phyloP scores from a whole-genome alignment of 35 echinoderm and acorn worm species.

The Apostichopus californicus region DNA sequence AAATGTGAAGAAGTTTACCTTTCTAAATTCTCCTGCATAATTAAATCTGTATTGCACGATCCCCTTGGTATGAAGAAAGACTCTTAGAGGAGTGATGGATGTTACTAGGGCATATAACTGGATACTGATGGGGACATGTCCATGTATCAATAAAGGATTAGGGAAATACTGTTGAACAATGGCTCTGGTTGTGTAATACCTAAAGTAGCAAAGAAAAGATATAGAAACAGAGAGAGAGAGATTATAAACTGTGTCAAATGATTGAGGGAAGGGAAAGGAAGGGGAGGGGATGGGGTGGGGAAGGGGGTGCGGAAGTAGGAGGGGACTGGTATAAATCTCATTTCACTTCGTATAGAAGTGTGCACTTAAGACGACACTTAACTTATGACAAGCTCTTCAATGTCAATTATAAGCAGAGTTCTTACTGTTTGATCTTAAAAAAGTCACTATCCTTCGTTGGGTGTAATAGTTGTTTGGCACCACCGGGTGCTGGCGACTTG shows the following conservation, averaged over 20 bases:
- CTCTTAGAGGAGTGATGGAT: constrained; percentile 78
- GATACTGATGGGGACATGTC: constrained; percentile 71
- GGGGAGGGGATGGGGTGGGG: too few relatives aligned
- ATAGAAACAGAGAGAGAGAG: not conserved
- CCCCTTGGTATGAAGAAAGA: constrained; percentile 87
- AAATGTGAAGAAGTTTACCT: constrained; percentile 40
- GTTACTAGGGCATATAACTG: constrained; percentile 84
- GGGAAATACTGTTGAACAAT: constrained; percentile 89
- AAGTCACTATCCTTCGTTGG: constrained; percentile 93
- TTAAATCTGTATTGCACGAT: constrained; percentile 88
- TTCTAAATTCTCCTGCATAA: constrained; percentile 83
- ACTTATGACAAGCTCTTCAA: too few relatives aligned
- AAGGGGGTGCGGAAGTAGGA: too few relatives aligned
- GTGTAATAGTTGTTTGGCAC: constrained; percentile 86
- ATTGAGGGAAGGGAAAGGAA: too few relatives aligned
- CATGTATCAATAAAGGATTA: constrained; percentile 82
- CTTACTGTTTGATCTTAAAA: constrained; percentile 71
- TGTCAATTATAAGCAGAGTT: too few relatives aligned
- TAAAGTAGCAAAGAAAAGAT: constrained; percentile 6
- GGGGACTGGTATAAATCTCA: too few relatives aligned
- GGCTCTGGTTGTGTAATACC: constrained; percentile 74
- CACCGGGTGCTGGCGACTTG: constrained; percentile 78
- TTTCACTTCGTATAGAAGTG: too few relatives aligned
- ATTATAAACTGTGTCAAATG: too few relatives aligned
- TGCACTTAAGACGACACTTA: too few relatives aligned